Conservation (phyloP, 2,797 vertebrate species). For the Spea hammondii region DNA sequence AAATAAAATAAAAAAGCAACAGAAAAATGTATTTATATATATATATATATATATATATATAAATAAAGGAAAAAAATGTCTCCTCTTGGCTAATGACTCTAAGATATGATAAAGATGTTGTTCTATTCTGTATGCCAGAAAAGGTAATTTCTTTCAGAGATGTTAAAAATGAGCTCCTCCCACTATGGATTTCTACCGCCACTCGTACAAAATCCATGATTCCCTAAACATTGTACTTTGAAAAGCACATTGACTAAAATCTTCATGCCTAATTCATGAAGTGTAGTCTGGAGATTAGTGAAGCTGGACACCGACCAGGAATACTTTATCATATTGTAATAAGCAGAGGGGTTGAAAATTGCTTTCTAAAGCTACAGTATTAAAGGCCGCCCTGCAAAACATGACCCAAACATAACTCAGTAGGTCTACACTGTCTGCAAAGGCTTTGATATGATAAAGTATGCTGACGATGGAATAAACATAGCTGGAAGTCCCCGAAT, state of each 20-base stretch:
- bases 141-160: conserved; percentile 76
- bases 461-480: conserved; percentile 93
- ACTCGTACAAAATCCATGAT: conserved; percentile 79
- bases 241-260: conserved; percentile 81
- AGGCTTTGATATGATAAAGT: conserved; percentile 96
- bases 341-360: conserved; percentile 91
- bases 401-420: conserved; percentile 84
- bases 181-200: conserved; percentile 81
- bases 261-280: conserved; percentile 91
- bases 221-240: conserved; percentile 81
- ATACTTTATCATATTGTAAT: conserved; percentile 99
- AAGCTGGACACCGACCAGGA: conserved; percentile 84
- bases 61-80: neutral
- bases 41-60: neutral
- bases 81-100: conserved; percentile 38
- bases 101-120: conserved; percentile 67
- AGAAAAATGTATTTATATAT: neutral
- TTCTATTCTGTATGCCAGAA: conserved; percentile 71
- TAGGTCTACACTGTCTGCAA: conserved; percentile 83
- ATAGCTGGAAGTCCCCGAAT: conserved; percentile 74
- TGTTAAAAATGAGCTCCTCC: conserved; percentile 82
- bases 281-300: conserved; percentile 77
- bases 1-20: too few species aligned
- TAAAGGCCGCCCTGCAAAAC: conserved; percentile 91
- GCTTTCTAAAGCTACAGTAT: conserved; percentile 98